A percentile compares a stretch with the other conserved stretches of the same genome.
Evolutionary conservation across 2,888 invertebrate genomes (phyloP).

Genomic region (Halictus quadricinctus): DNA sequence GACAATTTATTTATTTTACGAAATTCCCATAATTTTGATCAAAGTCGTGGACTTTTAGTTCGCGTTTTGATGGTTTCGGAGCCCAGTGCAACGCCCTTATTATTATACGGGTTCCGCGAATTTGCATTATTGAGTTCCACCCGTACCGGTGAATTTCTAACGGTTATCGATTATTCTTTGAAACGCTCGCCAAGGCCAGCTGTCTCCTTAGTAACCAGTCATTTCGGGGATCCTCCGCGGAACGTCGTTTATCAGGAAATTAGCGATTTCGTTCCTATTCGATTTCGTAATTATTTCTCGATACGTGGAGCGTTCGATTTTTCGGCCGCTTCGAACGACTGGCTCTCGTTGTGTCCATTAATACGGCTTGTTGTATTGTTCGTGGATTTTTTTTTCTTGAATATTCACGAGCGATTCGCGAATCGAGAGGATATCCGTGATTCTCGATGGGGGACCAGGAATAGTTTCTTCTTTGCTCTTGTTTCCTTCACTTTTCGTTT

Average conservation of each 20-base stretch:
- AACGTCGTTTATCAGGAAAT: conserved; percentile 8
- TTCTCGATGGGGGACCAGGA: not conserved
- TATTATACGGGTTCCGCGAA: conserved; percentile 51
- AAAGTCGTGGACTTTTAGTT: not conserved
- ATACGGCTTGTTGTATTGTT: conserved; percentile 3
- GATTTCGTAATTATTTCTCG: conserved; percentile 14
- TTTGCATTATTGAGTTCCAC: conserved; percentile 58
- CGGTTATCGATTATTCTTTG: conserved; percentile 59
- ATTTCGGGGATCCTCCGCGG: conserved; percentile 33
- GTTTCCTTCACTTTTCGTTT: not conserved
- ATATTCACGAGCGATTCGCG: conserved; percentile 5
- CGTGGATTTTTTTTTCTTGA: not conserved
- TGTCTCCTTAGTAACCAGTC: conserved; percentile 57
- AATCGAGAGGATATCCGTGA: not conserved
- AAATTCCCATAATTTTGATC: not conserved
- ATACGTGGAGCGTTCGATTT: not conserved
- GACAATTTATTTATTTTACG: not conserved
- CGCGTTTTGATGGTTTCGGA: not conserved
- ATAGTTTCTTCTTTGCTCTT: not conserved
- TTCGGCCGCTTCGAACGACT: not conserved
- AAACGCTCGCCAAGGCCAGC: conserved; percentile 38
- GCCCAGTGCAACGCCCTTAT: conserved; percentile 23
- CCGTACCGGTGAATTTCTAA: conserved; percentile 42
- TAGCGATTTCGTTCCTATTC: not conserved
- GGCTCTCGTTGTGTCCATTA: not conserved